phyloP scores from a whole-genome alignment of 2,113 vertebrate genomes.

The Toxostoma redivivum region DNA sequence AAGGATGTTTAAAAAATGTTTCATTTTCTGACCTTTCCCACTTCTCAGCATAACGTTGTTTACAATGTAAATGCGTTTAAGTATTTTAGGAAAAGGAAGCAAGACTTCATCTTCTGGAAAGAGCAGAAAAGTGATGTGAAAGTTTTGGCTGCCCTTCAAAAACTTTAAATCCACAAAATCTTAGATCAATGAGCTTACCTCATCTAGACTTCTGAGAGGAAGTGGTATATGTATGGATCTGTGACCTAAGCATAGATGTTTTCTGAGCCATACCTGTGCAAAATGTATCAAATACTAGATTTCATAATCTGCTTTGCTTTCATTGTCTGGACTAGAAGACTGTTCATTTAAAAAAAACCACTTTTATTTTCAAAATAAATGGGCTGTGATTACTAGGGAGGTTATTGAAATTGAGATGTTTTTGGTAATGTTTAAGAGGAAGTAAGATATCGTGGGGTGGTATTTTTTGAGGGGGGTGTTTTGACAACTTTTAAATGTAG shows the following conservation, averaged over 20 bases:
- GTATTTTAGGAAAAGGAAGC: constrained; percentile 21
- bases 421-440: background rate
- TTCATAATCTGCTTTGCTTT: constrained; percentile 38
- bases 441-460: background rate
- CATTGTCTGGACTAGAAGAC: constrained; percentile 21
- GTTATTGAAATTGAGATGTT: constrained; percentile 20
- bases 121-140: constrained; percentile 42
- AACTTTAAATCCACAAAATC: constrained; percentile 51
- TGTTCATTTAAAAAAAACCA: background rate
- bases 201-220: constrained; percentile 33
- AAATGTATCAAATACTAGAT: constrained; percentile 53
- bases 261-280: constrained; percentile 20
- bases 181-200: constrained; percentile 41
- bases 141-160: constrained; percentile 66
- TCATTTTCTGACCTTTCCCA: background rate
- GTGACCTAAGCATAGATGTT: background rate
- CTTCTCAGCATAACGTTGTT: constrained; percentile 21
- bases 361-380: constrained; percentile 48
- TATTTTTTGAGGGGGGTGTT: background rate
- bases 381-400: background rate
- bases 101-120: constrained; percentile 1
- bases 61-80: constrained; percentile 28
- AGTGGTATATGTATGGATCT: background rate
- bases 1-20: no score
- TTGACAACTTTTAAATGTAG: background rate